Evolutionary conservation across 2,888 invertebrate genomes (phyloP).

Genomic region (Schrankia costaestrigalis): DNA sequence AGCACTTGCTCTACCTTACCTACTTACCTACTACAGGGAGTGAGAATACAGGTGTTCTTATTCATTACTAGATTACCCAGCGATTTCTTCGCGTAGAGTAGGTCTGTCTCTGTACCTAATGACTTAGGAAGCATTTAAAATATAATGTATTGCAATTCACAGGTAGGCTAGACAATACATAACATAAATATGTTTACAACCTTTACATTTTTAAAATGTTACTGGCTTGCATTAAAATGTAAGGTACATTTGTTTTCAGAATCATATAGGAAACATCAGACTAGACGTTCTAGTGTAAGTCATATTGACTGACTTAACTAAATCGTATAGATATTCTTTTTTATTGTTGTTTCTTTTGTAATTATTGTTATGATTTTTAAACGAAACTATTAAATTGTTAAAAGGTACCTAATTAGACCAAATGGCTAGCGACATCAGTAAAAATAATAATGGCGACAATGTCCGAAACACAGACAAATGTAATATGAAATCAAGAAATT

Average conservation of each 20-base stretch:
- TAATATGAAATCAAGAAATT: slow-evolving; percentile 42
- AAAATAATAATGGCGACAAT: slow-evolving; percentile 65
- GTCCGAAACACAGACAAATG: slow-evolving; percentile 43
- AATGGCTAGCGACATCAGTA: slow-evolving; percentile 62
- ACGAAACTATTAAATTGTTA: slow-evolving; percentile 28
- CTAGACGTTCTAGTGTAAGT: slow-evolving; percentile 34
- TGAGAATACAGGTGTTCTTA: too few relatives aligned
- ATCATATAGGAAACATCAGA: slow-evolving; percentile 22
- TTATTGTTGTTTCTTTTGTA: slow-evolving; percentile 33
- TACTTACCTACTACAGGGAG: too few relatives aligned
- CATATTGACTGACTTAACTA: slow-evolving; percentile 35
- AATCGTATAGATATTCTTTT: slow-evolving; percentile 27
- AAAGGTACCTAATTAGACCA: slow-evolving; percentile 30
- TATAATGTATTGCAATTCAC: too few relatives aligned
- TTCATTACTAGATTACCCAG: too few relatives aligned
- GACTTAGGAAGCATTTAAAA: too few relatives aligned
- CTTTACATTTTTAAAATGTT: background rate
- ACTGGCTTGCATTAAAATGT: slow-evolving; percentile 19
- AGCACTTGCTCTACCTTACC: too few relatives aligned
- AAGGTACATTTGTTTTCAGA: slow-evolving; percentile 32
- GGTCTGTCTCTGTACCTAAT: too few relatives aligned
- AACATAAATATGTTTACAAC: background rate
- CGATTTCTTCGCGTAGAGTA: too few relatives aligned
- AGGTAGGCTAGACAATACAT: too few relatives aligned
- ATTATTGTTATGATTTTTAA: slow-evolving; percentile 27